Base-by-base conservation (phyloP, 2,797 vertebrate genomes). In the Siniperca obscura region DNA sequence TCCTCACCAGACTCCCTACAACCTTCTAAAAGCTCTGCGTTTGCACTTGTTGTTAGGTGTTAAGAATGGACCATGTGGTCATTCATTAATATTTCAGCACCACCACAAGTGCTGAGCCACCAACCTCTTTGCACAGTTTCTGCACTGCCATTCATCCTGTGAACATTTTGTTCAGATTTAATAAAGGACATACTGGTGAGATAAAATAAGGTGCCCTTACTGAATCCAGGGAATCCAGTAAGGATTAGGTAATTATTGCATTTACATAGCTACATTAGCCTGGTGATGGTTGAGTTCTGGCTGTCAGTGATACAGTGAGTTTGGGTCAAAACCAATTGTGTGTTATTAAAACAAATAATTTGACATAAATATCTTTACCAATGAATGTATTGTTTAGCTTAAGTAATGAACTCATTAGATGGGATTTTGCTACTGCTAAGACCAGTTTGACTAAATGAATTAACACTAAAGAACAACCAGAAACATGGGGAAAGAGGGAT, bases 41-140 rank as follows among this genome's bases (percentile, higher is more conserved):
- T 78, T 78, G 30, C 19, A 52, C 55, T 79, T 74, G 59, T 75
- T 56, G 50, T 50, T 76, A 48, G 66, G 38, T 55, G 64, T 74
- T 85, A 70, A 67, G 42, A 73, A 65, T 68, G 48, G 68, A 60
- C 53, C 52, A 46, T 74, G 64, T 69, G 64, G 55, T 74, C 67
- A 78, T 78, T 81, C 52, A 79, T 84, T 74, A 62, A 70, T 81
- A 76, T 81, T 76, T 76, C 46, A 69, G 56, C 71, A 81, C 55
- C 21, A 64, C 30, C 62, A 71, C 38, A 68, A 38, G n/a, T 72
- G 38, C 52, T 76, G 30, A 76, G 65, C 52, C 69, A 61, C 17
- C 36, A 79, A 11, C 50, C 52, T 60, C 17, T 56, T n/a, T 52
- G 14, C 52, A 60, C 61, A 70, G 34, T 84, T 73, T 74, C 42